Conservation (phyloP, 2,113 vertebrate genomes). For the Hyla sarda region DNA sequence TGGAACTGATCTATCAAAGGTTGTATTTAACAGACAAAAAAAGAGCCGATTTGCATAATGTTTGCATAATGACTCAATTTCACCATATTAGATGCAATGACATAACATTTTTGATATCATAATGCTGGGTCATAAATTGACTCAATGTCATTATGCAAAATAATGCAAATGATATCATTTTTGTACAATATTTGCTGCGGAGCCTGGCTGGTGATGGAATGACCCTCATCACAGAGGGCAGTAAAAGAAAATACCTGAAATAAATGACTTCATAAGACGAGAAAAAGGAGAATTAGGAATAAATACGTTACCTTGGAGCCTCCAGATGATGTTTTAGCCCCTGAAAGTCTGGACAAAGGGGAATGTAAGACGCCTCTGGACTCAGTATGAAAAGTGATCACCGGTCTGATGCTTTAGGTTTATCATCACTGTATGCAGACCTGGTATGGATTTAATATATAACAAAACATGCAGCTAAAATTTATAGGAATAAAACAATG, state of each 20-base stretch:
- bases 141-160: slow-evolving; percentile 52
- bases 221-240: slow-evolving; percentile 53
- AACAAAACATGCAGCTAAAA: not conserved
- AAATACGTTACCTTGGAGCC: slow-evolving; percentile 29
- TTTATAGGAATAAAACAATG: too few relatives aligned
- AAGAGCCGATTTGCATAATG: slow-evolving; percentile 42
- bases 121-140: slow-evolving; percentile 51
- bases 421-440: not conserved
- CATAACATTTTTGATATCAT: slow-evolving; percentile 58
- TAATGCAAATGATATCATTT: slow-evolving; percentile 55
- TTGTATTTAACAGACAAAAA: slow-evolving; percentile 44
- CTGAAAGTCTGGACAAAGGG: not conserved
- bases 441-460: not conserved
- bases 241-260: slow-evolving; percentile 49
- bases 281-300: not conserved
- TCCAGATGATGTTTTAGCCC: slow-evolving; percentile 3
- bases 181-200: slow-evolving; percentile 32
- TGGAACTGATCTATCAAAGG: slow-evolving; percentile 45
- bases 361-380: not conserved
- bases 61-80: slow-evolving; percentile 57
- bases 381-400: not conserved
- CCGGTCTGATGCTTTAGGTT: not conserved
- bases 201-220: not conserved
- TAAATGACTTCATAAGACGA: slow-evolving; percentile 49
- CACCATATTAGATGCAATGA: slow-evolving; percentile 51